phyloP scores from a whole-genome alignment of 2,888 invertebrate species.

The Eubasilissa splendida region DNA sequence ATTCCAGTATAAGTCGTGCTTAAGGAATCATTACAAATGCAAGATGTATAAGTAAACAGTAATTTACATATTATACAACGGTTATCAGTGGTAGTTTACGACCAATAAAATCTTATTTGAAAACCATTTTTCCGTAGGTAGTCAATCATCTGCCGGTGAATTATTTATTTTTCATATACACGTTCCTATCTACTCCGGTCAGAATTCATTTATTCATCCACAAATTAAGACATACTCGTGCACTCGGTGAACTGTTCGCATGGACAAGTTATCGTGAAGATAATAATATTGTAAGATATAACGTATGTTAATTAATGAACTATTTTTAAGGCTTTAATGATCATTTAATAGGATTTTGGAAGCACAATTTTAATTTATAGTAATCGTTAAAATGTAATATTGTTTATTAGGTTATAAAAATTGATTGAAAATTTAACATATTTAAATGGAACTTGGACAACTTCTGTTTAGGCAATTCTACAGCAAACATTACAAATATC shows the following conservation, averaged over 20 bases:
- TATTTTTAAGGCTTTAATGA: constrained; percentile 28
- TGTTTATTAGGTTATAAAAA: constrained; percentile 24
- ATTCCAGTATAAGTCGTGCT: too few species aligned
- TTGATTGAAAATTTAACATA: constrained; percentile 15
- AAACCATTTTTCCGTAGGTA: too few species aligned
- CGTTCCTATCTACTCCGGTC: background rate
- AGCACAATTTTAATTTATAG: constrained; percentile 25
- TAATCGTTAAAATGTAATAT: constrained; percentile 21
- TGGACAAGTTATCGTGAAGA: background rate
- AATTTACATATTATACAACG: too few species aligned
- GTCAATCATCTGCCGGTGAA: background rate
- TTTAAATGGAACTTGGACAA: too few species aligned
- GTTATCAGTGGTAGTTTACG: too few species aligned
- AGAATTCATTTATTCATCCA: constrained; percentile 4
- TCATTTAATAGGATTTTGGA: constrained; percentile 6
- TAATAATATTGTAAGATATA: constrained; percentile 12
- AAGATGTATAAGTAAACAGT: too few species aligned
- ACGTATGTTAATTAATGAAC: constrained; percentile 43
- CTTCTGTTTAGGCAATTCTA: background rate
- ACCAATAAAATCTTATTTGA: too few species aligned
- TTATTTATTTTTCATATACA: background rate
- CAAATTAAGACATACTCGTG: background rate
- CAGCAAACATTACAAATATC: background rate
- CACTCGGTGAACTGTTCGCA: background rate
- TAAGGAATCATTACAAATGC: too few species aligned